A percentile compares a stretch with the other conserved stretches of the same genome.
These are phyloP conservation scores for Carcinoscorpius rotundicauda DNA, from an alignment of 1,140 invertebrate species.

Conservation along the genomic window DNA sequence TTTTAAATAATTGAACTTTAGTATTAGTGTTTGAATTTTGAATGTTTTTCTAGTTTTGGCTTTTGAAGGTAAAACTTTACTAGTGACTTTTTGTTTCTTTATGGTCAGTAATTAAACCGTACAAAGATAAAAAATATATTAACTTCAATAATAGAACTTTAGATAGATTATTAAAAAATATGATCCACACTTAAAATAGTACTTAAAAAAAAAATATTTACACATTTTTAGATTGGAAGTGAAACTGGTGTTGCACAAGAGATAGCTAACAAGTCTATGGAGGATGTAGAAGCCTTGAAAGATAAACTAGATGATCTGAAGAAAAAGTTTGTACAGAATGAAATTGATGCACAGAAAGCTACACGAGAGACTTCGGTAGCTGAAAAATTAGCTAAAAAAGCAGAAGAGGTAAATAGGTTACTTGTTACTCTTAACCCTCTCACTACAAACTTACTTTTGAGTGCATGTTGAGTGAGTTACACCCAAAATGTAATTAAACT, in stretches of 20 bases:
- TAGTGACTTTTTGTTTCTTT: too few species aligned
- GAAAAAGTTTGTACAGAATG: slow-evolving; percentile 60
- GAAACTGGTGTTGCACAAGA: slow-evolving; percentile 58
- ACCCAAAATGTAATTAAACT: too few species aligned
- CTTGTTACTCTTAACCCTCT: too few species aligned
- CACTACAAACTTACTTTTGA: too few species aligned
- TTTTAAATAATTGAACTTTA: too few species aligned
- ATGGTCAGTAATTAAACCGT: too few species aligned
- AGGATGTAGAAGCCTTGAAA: slow-evolving; percentile 52
- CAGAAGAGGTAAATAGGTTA: slow-evolving; percentile 33
- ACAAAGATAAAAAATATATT: too few species aligned
- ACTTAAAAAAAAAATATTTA: background rate
- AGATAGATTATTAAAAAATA: too few species aligned
- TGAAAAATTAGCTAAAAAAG: slow-evolving; percentile 41
- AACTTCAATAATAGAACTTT: background rate
- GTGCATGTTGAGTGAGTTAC: too few species aligned
- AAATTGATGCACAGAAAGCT: slow-evolving; percentile 47
- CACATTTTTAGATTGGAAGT: slow-evolving; percentile 42
- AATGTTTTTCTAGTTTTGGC: too few species aligned
- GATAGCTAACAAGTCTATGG: slow-evolving; percentile 55
- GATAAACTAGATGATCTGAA: slow-evolving; percentile 53
- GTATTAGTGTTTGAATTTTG: too few species aligned
- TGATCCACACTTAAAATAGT: background rate
- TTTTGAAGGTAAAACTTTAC: too few species aligned
- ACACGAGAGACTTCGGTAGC: slow-evolving; percentile 41